A percentile compares a stretch with the other conserved stretches of the same genome.
Evolutionary conservation across 1,140 invertebrate species (phyloP).

Genomic region (Monomorium pharaonis): DNA sequence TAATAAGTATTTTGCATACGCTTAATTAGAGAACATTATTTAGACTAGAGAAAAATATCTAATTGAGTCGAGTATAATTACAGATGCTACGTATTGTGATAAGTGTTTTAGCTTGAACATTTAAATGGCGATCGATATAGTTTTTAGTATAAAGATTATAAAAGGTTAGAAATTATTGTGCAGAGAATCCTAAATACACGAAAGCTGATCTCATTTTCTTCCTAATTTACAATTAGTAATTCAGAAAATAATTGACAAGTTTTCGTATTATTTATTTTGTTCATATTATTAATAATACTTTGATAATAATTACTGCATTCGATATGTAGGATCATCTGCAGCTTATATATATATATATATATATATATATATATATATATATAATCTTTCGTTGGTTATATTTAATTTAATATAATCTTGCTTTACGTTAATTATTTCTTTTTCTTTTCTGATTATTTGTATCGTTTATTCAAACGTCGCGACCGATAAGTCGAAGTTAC

Average conservation of each 20-base stretch:
- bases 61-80: not conserved
- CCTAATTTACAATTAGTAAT: not conserved
- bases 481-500: not conserved
- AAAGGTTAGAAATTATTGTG: slow-evolving; percentile 1
- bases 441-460: not conserved
- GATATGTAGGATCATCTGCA: not conserved
- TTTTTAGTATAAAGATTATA: slow-evolving; percentile 28
- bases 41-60: not conserved
- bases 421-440: not conserved
- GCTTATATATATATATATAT: no score
- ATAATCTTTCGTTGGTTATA: no score
- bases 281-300: not conserved
- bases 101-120: slow-evolving; percentile 2
- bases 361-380: no score
- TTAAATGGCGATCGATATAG: slow-evolving; percentile 1
- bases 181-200: not conserved
- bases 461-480: not conserved
- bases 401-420: not conserved
- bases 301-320: not conserved
- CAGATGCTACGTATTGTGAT: not conserved
- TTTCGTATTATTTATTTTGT: not conserved
- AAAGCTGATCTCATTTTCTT: not conserved
- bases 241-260: not conserved
- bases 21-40: not conserved
- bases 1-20: not conserved